These are phyloP conservation scores for Rhadina sibilatrix DNA, from an alignment of 2,113 vertebrate species.

Conservation along the genomic window DNA sequence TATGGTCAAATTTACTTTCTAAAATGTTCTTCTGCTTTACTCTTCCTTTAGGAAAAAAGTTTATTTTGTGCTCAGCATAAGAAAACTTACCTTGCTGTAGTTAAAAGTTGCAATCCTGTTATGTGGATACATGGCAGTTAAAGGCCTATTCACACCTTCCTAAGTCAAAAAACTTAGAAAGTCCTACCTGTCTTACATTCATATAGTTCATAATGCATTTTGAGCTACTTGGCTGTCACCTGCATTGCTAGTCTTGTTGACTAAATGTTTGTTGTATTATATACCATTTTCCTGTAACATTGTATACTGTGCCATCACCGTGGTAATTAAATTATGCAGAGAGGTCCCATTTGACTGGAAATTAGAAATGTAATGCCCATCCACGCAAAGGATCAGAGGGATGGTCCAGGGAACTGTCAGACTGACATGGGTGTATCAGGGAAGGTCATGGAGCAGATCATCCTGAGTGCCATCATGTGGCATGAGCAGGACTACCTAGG, in stretches of 20 bases:
- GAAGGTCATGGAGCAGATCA: neutral
- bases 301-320: neutral
- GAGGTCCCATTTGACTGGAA: neutral
- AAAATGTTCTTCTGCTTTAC: neutral
- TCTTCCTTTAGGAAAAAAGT: neutral
- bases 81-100: neutral
- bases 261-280: neutral
- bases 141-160: neutral
- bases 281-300: neutral
- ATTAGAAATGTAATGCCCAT: neutral
- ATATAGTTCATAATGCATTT: neutral
- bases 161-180: neutral
- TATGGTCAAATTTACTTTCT: neutral
- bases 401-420: neutral
- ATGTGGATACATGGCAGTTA: neutral
- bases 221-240: neutral
- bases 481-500: neutral
- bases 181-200: neutral
- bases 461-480: accelerated
- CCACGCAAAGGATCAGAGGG: neutral
- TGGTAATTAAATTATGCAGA: neutral
- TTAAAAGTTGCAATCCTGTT: neutral
- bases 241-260: neutral
- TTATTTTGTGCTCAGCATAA: neutral
- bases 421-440: accelerated